Base-by-base conservation (phyloP, 2,797 vertebrate genomes). In the Acestrorhynchus altus region DNA sequence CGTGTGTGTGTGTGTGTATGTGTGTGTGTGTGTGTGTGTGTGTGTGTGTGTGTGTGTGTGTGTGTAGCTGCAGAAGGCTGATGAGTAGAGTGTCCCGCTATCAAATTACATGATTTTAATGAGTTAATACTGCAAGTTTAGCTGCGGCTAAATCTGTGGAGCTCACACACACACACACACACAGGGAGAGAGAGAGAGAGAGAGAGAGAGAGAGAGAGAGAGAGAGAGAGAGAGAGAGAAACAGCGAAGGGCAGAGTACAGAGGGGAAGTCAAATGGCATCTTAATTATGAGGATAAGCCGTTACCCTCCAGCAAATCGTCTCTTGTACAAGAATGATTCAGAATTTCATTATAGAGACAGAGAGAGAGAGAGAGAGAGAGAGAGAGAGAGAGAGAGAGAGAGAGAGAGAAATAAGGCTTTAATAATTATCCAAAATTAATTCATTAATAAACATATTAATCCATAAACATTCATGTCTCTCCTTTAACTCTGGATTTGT, bases 211-310 rank as follows among this genome's bases (percentile, higher is more conserved):
- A 35, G 57, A 60, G 28, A 35, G 57, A 35, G 28, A 60, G 57
- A 60, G 57, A 35, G 24, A 22, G 1, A 49, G 1, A 49, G 1
- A 49, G 72, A 87, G 83, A 85, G 83, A 86, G 84, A 90, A 83
- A 89, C 15, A 39, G 86, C 83, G 83, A 81, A 83, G 76, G 74
- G 80, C 89, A 88, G 86, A 88, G 86, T 81, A 84, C 87, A 86
- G 86, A 89, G 88, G 91, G 89, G 81, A 88, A 90, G 90, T 90
- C 87, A 90, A 91, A 89, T 82, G 59, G 84, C 85, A 82, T 87
- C 87, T 88, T 93, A 93, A 93, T 93, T 92, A 92, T 84, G 86
- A 80, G 68, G 81, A 90, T 92, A 91, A 90, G 88, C 90, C 89
- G 87, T 87, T 88, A 88, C 89, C 91, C 90, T 85, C 73, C 59